Evolutionary conservation across 2,888 invertebrate genomes (phyloP).

Genomic region (Tortricodes alternella): DNA sequence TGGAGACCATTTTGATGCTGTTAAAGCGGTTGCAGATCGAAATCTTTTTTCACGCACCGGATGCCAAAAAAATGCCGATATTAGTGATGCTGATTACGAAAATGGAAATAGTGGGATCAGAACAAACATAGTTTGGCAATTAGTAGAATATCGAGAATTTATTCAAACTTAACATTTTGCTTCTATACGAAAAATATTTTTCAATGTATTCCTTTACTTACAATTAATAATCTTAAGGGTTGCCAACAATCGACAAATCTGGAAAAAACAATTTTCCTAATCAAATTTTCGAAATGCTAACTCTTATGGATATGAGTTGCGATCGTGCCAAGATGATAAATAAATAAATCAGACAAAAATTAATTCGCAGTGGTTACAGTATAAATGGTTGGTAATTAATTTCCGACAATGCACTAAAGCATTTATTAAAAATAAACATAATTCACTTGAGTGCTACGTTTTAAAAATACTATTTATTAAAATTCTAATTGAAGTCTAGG

Average conservation of each 20-base stretch:
- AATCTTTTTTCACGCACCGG: too few species aligned
- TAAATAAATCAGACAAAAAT: background rate
- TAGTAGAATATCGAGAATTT: too few species aligned
- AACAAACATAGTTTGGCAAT: too few species aligned
- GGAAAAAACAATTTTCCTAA: conserved; percentile 54
- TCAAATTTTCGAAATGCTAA: conserved; percentile 34
- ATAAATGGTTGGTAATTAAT: too few species aligned
- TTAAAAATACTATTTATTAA: background rate
- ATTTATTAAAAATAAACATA: background rate
- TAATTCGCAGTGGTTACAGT: too few species aligned
- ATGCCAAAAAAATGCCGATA: too few species aligned
- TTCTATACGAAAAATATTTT: too few species aligned
- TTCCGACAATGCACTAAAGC: background rate
- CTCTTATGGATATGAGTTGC: background rate
- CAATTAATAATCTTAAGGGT: conserved; percentile 56
- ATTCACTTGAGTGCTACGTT: background rate
- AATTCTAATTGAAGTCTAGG: background rate
- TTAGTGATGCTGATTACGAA: too few species aligned
- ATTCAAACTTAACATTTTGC: too few species aligned
- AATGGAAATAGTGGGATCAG: too few species aligned
- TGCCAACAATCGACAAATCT: conserved; percentile 52
- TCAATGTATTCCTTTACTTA: conserved; percentile 48
- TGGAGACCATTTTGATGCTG: background rate
- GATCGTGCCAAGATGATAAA: background rate
- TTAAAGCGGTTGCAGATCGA: too few species aligned